Percentiles rank a stretch among this genome's conserved stretches.
phyloP scores from a whole-genome alignment of 2,797 vertebrate species.

The Sebastes glaucus region DNA sequence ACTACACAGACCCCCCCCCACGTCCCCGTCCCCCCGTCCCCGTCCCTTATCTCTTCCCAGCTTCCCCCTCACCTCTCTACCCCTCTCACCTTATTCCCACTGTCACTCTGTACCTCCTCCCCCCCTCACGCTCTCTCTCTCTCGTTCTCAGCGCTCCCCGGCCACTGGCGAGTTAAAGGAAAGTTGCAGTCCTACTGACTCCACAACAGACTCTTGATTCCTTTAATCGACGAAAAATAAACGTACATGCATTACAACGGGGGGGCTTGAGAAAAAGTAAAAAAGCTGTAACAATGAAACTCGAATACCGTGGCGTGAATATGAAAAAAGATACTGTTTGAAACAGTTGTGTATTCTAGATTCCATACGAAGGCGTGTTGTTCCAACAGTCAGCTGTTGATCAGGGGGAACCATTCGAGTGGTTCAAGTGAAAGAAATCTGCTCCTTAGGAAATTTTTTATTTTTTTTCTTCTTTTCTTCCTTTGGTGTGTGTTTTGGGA shows the following conservation, averaged over 20 bases:
- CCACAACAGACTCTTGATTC: slow-evolving; percentile 81
- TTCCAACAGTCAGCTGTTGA: slow-evolving; percentile 72
- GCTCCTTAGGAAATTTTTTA: slow-evolving; percentile 64
- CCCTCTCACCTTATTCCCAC: slow-evolving; percentile 31
- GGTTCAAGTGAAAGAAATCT: slow-evolving; percentile 69
- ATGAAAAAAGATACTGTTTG: slow-evolving; percentile 81
- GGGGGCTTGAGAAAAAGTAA: slow-evolving; percentile 72
- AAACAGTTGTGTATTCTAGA: slow-evolving; percentile 85
- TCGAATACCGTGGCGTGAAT: slow-evolving; percentile 77
- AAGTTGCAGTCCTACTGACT: slow-evolving; percentile 74
- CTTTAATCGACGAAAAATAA: slow-evolving; percentile 71
- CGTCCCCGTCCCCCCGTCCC: not conserved
- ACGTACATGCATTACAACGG: slow-evolving; percentile 69
- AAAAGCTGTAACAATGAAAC: slow-evolving; percentile 80
- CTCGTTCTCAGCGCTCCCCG: slow-evolving; percentile 61
- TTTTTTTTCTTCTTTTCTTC: slow-evolving; percentile 51
- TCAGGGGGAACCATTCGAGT: slow-evolving; percentile 70
- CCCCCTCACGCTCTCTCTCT: slow-evolving; percentile 27
- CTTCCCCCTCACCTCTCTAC: slow-evolving; percentile 30
- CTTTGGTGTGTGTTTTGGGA: slow-evolving; percentile 79
- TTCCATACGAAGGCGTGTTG: slow-evolving; percentile 79
- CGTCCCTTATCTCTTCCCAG: slow-evolving; percentile 23
- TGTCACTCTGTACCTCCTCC: slow-evolving; percentile 41
- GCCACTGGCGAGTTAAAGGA: slow-evolving; percentile 76
- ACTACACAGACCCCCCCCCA: slow-evolving; percentile 65